A percentile compares a stretch with the other conserved stretches of the same genome.
Evolutionary conservation across 1,140 invertebrate species (phyloP).

Genomic region (Wasmannia auropunctata): DNA sequence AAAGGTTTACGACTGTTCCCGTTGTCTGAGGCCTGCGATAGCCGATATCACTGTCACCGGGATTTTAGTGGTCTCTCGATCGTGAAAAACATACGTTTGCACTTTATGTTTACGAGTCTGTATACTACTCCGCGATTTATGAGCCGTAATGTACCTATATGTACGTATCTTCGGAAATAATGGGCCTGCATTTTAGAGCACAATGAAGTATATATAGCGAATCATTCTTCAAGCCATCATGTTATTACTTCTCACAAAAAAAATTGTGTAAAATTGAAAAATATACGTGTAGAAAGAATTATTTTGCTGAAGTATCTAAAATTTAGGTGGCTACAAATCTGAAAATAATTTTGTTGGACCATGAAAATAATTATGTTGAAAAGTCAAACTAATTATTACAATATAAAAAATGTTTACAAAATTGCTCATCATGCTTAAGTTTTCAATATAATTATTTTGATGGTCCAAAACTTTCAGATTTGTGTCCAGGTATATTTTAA

Average conservation of each 20-base stretch:
- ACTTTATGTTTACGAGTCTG: slow-evolving; percentile 56
- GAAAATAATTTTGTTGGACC: too few species aligned
- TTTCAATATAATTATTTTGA: too few species aligned
- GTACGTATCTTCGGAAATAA: slow-evolving; percentile 20
- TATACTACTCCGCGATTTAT: slow-evolving; percentile 31
- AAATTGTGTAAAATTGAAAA: background rate
- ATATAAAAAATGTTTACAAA: too few species aligned
- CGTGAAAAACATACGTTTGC: slow-evolving; percentile 61
- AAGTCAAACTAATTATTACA: too few species aligned
- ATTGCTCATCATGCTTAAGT: too few species aligned
- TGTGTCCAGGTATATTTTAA: too few species aligned
- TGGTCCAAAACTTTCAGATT: too few species aligned
- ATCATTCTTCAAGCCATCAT: background rate
- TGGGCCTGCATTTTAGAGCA: background rate
- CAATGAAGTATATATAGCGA: background rate
- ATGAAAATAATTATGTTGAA: too few species aligned
- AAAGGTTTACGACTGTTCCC: slow-evolving; percentile 61
- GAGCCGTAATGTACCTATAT: slow-evolving; percentile 33
- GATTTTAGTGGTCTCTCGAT: slow-evolving; percentile 53
- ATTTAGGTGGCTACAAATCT: too few species aligned
- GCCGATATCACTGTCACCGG: slow-evolving; percentile 45
- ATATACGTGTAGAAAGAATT: background rate
- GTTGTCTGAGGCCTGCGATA: slow-evolving; percentile 58
- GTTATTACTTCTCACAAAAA: background rate
- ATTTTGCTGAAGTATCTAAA: too few species aligned